Evolutionary conservation across 2,797 vertebrate species (phyloP).

Genomic region (Euphonia xanthogaster): DNA sequence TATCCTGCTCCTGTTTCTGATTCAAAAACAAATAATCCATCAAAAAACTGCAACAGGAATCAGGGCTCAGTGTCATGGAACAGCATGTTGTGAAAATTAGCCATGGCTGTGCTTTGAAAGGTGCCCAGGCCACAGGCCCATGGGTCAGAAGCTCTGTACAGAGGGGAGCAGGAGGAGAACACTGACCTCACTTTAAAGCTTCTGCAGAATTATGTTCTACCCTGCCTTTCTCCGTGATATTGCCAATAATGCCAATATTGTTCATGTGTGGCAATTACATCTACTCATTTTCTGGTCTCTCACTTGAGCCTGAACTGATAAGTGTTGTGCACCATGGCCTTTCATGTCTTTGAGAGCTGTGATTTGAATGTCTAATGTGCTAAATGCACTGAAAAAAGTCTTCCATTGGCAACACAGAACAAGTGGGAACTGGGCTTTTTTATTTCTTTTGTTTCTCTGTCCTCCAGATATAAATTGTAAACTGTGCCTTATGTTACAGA

Average conservation of each 20-base stretch:
- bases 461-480: neutral
- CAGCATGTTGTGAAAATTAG: neutral
- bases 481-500: neutral
- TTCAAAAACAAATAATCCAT: neutral
- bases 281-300: neutral
- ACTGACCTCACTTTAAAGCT: neutral
- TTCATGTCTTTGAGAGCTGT: neutral
- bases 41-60: neutral
- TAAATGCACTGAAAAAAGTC: neutral
- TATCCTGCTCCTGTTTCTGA: neutral
- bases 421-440: neutral
- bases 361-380: neutral
- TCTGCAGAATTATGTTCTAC: neutral
- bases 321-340: neutral
- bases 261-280: neutral
- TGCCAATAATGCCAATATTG: neutral
- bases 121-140: neutral
- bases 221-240: neutral
- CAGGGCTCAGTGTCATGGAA: neutral
- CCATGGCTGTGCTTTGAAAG: neutral
- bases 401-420: neutral
- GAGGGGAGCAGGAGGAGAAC: neutral
- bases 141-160: neutral
- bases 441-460: neutral
- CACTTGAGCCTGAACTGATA: neutral